Conservation (phyloP, 2,113 vertebrate species). For the Phyllostomus hastatus region DNA sequence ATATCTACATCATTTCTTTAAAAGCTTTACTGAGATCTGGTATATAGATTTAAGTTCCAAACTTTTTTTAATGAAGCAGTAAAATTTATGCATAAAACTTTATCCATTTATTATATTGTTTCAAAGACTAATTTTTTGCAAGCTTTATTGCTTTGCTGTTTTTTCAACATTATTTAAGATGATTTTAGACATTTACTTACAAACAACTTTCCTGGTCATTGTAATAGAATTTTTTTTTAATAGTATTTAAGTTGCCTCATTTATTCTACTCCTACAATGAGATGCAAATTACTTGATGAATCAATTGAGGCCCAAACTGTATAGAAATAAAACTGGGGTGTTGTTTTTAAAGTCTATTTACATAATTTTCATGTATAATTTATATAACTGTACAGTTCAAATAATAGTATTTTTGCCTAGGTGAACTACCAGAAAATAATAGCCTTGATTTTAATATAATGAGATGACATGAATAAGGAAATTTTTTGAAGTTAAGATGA, state of each 20-base stretch:
- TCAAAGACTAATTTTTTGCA: background rate
- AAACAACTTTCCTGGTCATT: background rate
- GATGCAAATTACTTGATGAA: background rate
- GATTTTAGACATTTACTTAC: background rate
- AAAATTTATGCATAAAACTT: background rate
- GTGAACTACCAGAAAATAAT: background rate
- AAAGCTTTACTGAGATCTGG: background rate
- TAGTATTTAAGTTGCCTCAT: background rate
- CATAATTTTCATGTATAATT: background rate
- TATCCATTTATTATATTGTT: background rate
- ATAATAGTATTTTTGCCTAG: background rate
- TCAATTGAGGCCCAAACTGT: background rate
- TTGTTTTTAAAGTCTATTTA: background rate
- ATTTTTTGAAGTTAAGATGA: background rate
- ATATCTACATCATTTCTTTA: background rate
- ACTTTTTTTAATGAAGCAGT: background rate
- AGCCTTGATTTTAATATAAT: background rate
- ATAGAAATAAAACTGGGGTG: background rate
- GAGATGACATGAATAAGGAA: background rate
- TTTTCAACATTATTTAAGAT: background rate
- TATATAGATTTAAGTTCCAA: background rate
- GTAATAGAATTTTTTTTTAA: background rate
- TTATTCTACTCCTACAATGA: background rate
- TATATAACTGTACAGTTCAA: background rate
- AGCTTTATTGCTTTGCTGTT: background rate